Conservation (phyloP, 2,888 invertebrate species). For the Epirrhoe tristata region DNA sequence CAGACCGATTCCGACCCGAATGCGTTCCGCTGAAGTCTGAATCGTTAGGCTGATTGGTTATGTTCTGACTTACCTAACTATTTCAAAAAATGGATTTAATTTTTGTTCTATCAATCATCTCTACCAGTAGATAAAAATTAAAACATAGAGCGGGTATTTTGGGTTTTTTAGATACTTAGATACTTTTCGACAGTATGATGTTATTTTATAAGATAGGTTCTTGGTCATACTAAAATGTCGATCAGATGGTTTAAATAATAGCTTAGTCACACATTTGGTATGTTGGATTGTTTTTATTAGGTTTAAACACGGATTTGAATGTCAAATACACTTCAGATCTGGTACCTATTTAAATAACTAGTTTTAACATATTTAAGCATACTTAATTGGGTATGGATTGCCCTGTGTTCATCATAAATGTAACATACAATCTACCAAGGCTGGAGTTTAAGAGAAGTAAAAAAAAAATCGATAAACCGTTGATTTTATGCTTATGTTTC, state of each 20-base stretch:
- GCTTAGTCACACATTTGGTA: background rate
- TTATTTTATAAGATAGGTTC: background rate
- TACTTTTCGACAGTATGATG: too few relatives aligned
- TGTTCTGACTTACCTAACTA: too few relatives aligned
- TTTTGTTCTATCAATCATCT: too few relatives aligned
- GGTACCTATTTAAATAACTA: background rate
- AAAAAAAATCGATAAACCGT: constrained; percentile 33
- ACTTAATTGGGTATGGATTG: background rate
- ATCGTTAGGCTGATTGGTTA: too few relatives aligned
- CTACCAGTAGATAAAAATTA: too few relatives aligned
- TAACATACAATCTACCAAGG: background rate
- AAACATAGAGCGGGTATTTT: too few relatives aligned
- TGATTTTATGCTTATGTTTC: constrained; percentile 35
- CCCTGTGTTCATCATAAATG: background rate
- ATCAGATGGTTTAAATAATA: too few relatives aligned
- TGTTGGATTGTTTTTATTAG: background rate
- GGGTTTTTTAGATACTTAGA: too few relatives aligned
- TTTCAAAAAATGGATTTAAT: too few relatives aligned
- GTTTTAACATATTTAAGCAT: background rate
- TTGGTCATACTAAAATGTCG: background rate
- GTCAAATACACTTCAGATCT: background rate
- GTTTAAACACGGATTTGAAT: background rate
- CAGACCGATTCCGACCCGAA: too few relatives aligned
- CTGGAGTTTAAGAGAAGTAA: background rate
- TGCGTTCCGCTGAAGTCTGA: too few relatives aligned